phyloP scores from a whole-genome alignment of 2,797 vertebrate genomes.

The Sylvilagus floridanus region DNA sequence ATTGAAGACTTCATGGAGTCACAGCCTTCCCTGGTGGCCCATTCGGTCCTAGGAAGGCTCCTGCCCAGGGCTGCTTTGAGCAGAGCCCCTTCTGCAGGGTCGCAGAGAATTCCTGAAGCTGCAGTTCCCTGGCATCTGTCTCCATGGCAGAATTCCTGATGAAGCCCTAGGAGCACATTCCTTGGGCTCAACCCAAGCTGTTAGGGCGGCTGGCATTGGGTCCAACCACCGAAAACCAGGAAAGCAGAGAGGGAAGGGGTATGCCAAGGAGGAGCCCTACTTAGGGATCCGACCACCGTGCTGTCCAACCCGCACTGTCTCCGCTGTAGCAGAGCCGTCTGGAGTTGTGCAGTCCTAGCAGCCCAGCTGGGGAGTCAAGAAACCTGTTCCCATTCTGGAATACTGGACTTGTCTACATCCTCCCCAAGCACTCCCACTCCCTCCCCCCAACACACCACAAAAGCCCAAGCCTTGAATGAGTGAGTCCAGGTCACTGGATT shows the following conservation, averaged over 20 bases:
- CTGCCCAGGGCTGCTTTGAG: background rate
- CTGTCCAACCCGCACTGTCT: too few relatives aligned
- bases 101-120: background rate
- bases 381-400: background rate
- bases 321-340: background rate
- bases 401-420: background rate
- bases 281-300: background rate
- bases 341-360: background rate
- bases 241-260: background rate
- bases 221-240: background rate
- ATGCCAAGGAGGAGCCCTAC: background rate
- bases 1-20: background rate
- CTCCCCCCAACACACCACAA: background rate
- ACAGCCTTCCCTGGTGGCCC: background rate
- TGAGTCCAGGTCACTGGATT: background rate
- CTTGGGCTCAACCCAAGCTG: constrained; percentile 35
- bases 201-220: constrained; percentile 18
- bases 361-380: background rate
- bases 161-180: background rate
- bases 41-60: background rate
- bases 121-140: background rate
- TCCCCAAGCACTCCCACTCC: background rate
- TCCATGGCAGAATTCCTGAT: constrained; percentile 6
- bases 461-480: background rate
- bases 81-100: background rate